phyloP scores from a whole-genome alignment of 2,888 invertebrate species.

The Caenorhabditis macrosperma region DNA sequence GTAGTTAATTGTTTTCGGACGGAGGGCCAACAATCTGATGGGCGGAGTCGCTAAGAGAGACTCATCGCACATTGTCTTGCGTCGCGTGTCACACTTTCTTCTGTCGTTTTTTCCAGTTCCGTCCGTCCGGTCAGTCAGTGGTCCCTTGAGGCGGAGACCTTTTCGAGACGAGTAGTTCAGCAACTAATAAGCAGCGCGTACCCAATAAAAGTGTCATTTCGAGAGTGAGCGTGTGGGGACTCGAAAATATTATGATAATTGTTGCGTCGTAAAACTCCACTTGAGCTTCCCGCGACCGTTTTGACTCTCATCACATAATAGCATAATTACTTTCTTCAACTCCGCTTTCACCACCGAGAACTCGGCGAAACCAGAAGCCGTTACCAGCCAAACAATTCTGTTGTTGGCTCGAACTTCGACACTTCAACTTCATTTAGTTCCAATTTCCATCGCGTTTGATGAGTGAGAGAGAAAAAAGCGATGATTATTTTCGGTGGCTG shows the following conservation, averaged over 20 bases:
- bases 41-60: constrained; percentile 50
- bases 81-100: constrained; percentile 6
- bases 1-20: constrained; percentile 63
- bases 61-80: background rate
- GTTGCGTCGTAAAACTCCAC: constrained; percentile 52
- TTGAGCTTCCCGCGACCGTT: constrained; percentile 1
- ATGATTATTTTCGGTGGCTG: constrained; percentile 30
- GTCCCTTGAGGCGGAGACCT: background rate
- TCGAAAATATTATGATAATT: constrained; percentile 59
- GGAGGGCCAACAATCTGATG: constrained; percentile 57
- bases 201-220: constrained; percentile 56
- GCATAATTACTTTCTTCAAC: constrained; percentile 57
- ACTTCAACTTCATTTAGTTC: constrained; percentile 50
- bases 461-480: no score
- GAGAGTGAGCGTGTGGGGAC: constrained; percentile 32
- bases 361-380: no score
- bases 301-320: constrained; percentile 54
- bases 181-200: constrained; percentile 31
- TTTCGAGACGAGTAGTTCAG: background rate
- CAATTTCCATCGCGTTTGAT: constrained; percentile 34
- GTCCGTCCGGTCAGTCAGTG: background rate
- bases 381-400: constrained; percentile 48
- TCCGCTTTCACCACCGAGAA: constrained; percentile 8
- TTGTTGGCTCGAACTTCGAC: constrained; percentile 48
- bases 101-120: constrained; percentile 3